Evolutionary conservation across 2,113 vertebrate genomes (phyloP).

Genomic region (Pampusana beccarii): DNA sequence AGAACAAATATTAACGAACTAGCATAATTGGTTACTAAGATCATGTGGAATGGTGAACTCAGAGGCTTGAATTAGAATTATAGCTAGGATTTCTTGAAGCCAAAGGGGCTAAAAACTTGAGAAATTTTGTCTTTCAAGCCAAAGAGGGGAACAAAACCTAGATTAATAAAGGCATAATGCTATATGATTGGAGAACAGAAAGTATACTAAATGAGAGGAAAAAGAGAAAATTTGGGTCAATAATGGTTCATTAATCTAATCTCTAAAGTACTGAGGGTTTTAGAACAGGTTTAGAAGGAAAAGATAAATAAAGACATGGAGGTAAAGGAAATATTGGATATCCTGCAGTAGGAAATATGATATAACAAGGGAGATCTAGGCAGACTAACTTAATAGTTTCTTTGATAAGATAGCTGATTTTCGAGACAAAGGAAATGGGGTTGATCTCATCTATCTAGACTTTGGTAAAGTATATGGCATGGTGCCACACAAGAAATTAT

Average conservation of each 20-base stretch:
- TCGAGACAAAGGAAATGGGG: slow-evolving; percentile 59
- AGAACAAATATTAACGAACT: background rate
- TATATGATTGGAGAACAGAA: background rate
- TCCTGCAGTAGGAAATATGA: background rate
- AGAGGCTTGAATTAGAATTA: background rate
- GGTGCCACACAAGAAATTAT: slow-evolving; percentile 57
- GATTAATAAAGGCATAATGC: background rate
- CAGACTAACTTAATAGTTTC: slow-evolving; percentile 33
- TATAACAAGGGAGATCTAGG: background rate
- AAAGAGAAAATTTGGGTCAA: background rate
- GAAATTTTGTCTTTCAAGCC: background rate
- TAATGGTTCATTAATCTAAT: background rate
- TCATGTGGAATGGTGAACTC: background rate
- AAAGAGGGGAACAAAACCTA: background rate
- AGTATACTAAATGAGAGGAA: background rate
- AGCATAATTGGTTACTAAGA: background rate
- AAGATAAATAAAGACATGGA: background rate
- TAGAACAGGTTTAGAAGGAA: background rate
- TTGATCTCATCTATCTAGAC: slow-evolving; percentile 29
- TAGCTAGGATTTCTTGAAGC: background rate
- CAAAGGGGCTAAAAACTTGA: background rate
- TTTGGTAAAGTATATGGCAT: background rate
- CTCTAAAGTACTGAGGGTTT: background rate
- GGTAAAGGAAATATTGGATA: background rate
- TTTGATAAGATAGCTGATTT: slow-evolving; percentile 60